A percentile compares a stretch with the other conserved stretches of the same genome.
Evolutionary conservation across 2,113 vertebrate species (phyloP).

Genomic region (Antennarius striatus): DNA sequence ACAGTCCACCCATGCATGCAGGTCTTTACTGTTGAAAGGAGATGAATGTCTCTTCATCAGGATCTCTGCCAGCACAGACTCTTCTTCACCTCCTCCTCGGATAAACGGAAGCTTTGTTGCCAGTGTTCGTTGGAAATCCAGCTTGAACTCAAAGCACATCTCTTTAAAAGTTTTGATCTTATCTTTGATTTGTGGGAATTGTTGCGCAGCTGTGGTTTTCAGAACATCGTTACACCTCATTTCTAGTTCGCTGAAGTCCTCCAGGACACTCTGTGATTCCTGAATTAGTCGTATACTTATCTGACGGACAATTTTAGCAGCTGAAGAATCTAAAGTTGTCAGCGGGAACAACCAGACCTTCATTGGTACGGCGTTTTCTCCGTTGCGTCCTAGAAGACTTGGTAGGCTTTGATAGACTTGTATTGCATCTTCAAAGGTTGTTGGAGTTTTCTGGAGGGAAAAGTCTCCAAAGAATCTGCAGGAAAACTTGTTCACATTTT

Average conservation of each 20-base stretch:
- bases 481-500: conserved; percentile 36
- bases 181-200: conserved; percentile 52
- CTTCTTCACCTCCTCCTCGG: conserved; percentile 48
- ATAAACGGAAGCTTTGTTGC: conserved; percentile 45
- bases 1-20: conserved; percentile 48
- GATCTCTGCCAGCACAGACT: conserved; percentile 39
- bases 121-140: conserved; percentile 18
- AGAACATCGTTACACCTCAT: conserved; percentile 59
- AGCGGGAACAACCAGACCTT: conserved; percentile 72
- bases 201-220: background rate
- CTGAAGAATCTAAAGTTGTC: conserved; percentile 46
- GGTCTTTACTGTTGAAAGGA: conserved; percentile 23
- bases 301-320: conserved; percentile 52
- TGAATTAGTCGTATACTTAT: conserved; percentile 45
- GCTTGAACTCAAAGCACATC: conserved; percentile 32
- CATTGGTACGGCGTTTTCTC: conserved; percentile 64
- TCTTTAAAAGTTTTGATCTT: conserved; percentile 44
- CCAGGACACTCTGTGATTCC: conserved; percentile 29
- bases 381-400: conserved; percentile 25
- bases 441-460: conserved; percentile 25
- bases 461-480: conserved; percentile 72
- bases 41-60: conserved; percentile 20
- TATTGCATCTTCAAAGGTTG: conserved; percentile 58
- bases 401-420: conserved; percentile 62
- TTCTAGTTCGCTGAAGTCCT: conserved; percentile 43